Base-by-base conservation (phyloP, 2,888 invertebrate genomes). In the Andrena marginata region DNA sequence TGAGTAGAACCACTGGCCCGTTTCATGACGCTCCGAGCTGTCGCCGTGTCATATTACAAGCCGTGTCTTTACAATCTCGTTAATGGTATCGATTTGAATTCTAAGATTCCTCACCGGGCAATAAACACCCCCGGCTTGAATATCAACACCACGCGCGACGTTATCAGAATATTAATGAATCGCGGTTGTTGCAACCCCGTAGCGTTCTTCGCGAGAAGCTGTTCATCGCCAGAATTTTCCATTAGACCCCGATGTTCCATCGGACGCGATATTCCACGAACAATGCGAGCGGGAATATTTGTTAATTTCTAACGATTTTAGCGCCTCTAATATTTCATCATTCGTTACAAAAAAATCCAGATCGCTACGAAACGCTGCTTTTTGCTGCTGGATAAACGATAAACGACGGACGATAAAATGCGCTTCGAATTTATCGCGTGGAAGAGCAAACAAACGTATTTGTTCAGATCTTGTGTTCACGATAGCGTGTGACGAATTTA, bases 1-100 rank as follows among this genome's bases (percentile, higher is more conserved):
- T 56, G 83, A 68, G 63, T 16, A 54, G 49, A 76, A 71, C 56
- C 81, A 71, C 70, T 68, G 85, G 75, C 76, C 68, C 70, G 76
- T 77, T 77, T 77, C 77, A 72, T 26, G 67, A 71, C 73, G 33
- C 70, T 26, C 63, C 68, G 73, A 29, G 67, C 60, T 56, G 56
- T 5, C 33, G 71, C 20, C 71, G 31, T 35, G 76, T 80, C 80
- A 13, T 68, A 75, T 63, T 49, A 33, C 67, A 42, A 42, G 42
- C 42, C 42, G 42, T 42, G 67, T 54, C 81, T 76, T 69, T 72
- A 69, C 73, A 72, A 72, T 80, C 81, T 65, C 68, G 68, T 72
- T 82, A 82, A 71, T 42, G 59, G 35, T n/a, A 67, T 51, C 48
- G 42, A 75, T 71, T 51, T 48, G 56, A 64, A 26, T 59, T 56